Percentiles rank a stretch among this genome's conserved stretches.
Evolutionary conservation across 2,888 invertebrate species (phyloP).

Genomic region (Hydroisotoma schaefferi): DNA sequence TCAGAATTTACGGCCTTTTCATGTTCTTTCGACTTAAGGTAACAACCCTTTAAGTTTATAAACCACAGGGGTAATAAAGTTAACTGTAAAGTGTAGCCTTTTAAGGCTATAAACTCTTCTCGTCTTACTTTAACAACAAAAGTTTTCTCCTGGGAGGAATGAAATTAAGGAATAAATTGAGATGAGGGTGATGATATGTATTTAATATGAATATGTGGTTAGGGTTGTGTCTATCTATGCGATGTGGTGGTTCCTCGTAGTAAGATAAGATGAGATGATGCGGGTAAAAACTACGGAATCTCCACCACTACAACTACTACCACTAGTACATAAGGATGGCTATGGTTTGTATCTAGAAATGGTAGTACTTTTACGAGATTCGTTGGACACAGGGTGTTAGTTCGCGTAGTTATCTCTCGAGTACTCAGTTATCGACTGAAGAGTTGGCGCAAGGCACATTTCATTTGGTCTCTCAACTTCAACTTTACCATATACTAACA

Average conservation of each 20-base stretch:
- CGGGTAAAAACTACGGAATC: slow-evolving; percentile 4
- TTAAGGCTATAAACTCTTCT: too few relatives aligned
- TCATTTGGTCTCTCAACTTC: slow-evolving; percentile 17
- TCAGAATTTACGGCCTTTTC: background rate
- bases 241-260: background rate
- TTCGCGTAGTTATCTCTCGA: slow-evolving; percentile 44
- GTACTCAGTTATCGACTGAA: slow-evolving; percentile 47
- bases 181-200: background rate
- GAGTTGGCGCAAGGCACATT: slow-evolving; percentile 48
- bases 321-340: background rate
- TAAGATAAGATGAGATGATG: slow-evolving; percentile 18
- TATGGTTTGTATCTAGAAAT: too few relatives aligned
- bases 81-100: too few relatives aligned
- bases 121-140: background rate
- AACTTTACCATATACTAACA: background rate
- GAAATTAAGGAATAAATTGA: background rate
- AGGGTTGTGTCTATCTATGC: background rate
- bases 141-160: background rate
- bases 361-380: slow-evolving; percentile 7
- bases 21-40: background rate
- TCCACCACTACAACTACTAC: background rate
- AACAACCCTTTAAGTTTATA: too few relatives aligned
- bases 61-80: too few relatives aligned
- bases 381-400: slow-evolving; percentile 8
- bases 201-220: background rate